Percentiles rank a stretch among this genome's conserved stretches.
Evolutionary conservation across 2,113 vertebrate species (phyloP).

Genomic region (Muntiacus reevesi): DNA sequence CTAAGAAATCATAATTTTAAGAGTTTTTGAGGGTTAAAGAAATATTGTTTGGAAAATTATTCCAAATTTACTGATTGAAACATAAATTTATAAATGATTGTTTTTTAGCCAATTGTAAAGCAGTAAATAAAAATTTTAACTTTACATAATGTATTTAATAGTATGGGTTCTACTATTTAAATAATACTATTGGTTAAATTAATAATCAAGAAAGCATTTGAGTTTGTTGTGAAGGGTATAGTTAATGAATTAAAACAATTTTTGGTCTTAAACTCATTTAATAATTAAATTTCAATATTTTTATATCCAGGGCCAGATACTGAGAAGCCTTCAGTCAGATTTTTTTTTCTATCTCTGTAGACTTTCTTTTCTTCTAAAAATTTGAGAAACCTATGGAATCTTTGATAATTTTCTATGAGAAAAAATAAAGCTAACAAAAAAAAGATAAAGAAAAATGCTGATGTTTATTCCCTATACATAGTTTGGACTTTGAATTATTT

Average conservation of each 20-base stretch:
- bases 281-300: neutral
- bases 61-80: neutral
- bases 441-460: neutral
- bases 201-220: neutral
- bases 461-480: neutral
- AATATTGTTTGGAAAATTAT: neutral
- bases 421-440: neutral
- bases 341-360: neutral
- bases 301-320: neutral
- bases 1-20: constrained; percentile 46
- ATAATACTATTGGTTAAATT: neutral
- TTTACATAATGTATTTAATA: neutral
- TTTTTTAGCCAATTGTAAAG: neutral
- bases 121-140: neutral
- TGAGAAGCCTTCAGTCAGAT: neutral
- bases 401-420: neutral
- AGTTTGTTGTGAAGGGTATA: neutral
- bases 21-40: constrained; percentile 17
- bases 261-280: neutral
- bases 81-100: neutral
- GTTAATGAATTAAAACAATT: neutral
- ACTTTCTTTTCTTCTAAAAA: neutral
- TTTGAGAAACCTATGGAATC: neutral
- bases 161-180: neutral
- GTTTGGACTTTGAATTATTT: neutral